Conservation (phyloP, 2,113 vertebrate species). For the Nansenia antarctica region DNA sequence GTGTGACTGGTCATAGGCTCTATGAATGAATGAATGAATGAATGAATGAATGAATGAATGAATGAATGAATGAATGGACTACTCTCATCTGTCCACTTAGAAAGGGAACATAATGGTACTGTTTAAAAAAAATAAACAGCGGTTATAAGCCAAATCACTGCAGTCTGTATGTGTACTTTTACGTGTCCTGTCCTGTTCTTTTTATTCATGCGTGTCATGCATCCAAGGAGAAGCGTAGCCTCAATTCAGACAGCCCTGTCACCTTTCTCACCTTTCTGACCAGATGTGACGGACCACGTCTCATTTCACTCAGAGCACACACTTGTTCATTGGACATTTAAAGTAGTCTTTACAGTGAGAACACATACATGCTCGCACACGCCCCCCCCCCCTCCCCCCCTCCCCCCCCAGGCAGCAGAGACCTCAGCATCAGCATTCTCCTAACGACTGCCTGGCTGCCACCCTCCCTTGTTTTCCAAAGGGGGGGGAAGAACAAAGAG, state of each 20-base stretch:
- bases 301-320: background rate
- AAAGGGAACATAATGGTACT: too few relatives aligned
- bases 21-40: too few relatives aligned
- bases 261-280: too few relatives aligned
- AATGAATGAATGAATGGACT: too few relatives aligned
- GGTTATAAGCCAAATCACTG: too few relatives aligned
- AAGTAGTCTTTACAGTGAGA: background rate
- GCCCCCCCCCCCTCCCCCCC: background rate
- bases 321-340: background rate
- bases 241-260: too few relatives aligned
- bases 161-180: background rate
- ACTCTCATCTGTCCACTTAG: background rate
- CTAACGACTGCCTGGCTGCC: constrained; percentile 21
- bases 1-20: too few relatives aligned
- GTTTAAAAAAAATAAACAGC: too few relatives aligned
- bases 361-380: background rate
- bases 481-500: constrained; percentile 57
- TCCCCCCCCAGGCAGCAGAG: constrained; percentile 2
- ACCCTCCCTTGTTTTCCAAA: too few relatives aligned
- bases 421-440: constrained; percentile 26
- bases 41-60: too few relatives aligned
- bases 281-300: too few relatives aligned
- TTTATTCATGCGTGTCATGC: constrained; percentile 4
- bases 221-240: too few relatives aligned
- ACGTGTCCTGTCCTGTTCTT: background rate